Evolutionary conservation across 2,797 vertebrate genomes (phyloP).

Genomic region (Cossypha caffra): DNA sequence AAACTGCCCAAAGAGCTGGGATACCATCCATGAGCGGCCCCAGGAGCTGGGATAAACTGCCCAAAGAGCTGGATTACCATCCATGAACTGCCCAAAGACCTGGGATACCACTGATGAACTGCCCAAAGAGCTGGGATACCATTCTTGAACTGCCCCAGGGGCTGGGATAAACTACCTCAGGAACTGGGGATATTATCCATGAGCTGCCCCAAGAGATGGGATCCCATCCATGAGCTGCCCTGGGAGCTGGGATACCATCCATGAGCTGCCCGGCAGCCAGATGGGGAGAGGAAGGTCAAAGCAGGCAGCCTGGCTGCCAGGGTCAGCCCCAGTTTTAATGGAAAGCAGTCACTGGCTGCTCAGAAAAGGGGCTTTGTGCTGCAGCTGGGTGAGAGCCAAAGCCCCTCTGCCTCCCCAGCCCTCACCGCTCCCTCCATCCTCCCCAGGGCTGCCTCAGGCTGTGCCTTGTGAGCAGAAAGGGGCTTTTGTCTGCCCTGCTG

Average conservation of each 20-base stretch:
- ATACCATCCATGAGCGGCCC: background rate
- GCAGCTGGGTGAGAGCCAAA: background rate
- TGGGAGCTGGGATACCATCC: too few relatives aligned
- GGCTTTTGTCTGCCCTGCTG: constrained; percentile 14
- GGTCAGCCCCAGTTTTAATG: background rate
- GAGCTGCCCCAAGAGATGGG: background rate
- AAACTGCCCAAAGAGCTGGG: too few relatives aligned
- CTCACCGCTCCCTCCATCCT: rapidly evolving
- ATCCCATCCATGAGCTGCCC: background rate
- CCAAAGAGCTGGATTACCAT: background rate
- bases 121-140: too few relatives aligned
- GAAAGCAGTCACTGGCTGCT: background rate
- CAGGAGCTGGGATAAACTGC: too few relatives aligned
- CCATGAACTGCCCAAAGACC: too few relatives aligned
- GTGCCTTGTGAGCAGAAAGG: background rate
- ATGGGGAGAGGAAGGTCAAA: background rate
- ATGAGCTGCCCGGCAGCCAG: background rate
- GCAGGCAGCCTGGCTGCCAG: background rate
- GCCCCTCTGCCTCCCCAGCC: background rate
- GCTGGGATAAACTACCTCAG: too few relatives aligned
- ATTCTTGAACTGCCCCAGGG: too few relatives aligned
- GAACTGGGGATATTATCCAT: background rate
- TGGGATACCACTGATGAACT: background rate
- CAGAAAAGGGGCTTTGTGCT: constrained; percentile 60
- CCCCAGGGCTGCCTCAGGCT: background rate